A percentile compares a stretch with the other conserved stretches of the same genome.
phyloP scores from a whole-genome alignment of 2,888 invertebrate species.

The Amphimallon solstitiale region DNA sequence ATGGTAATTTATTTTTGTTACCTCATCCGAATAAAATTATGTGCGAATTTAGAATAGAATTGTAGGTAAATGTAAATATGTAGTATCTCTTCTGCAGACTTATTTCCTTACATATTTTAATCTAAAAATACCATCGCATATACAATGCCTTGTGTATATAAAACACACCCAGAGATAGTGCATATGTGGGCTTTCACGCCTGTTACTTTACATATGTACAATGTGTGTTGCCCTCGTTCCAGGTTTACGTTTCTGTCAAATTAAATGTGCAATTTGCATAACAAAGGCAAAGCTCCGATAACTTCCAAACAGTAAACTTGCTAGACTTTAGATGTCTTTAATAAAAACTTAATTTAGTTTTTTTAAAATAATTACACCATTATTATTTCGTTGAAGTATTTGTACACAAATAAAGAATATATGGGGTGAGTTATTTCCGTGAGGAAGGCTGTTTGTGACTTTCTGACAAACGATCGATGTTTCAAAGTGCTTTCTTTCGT shows the following conservation, averaged over 20 bases:
- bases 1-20: too few species aligned
- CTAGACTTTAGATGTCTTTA: slow-evolving; percentile 8
- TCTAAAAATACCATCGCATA: not conserved
- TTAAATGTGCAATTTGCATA: slow-evolving; percentile 36
- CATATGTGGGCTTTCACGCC: not conserved
- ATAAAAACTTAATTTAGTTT: not conserved
- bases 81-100: not conserved
- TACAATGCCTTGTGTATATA: not conserved
- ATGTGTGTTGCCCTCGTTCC: slow-evolving; percentile 20
- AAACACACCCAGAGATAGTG: not conserved
- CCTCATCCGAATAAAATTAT: too few species aligned
- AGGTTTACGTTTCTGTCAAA: slow-evolving; percentile 24
- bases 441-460: too few species aligned
- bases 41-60: too few species aligned
- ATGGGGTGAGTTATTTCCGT: too few species aligned
- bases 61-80: too few species aligned
- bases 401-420: too few species aligned
- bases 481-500: too few species aligned
- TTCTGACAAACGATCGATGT: too few species aligned
- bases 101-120: not conserved
- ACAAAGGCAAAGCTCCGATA: slow-evolving; percentile 25
- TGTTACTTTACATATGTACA: slow-evolving; percentile 2
- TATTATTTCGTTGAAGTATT: too few species aligned
- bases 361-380: not conserved
- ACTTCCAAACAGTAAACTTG: slow-evolving; percentile 6